These are phyloP conservation scores for Maconellicoccus hirsutus DNA, from an alignment of 1,140 invertebrate genomes.

Conservation along the genomic window DNA sequence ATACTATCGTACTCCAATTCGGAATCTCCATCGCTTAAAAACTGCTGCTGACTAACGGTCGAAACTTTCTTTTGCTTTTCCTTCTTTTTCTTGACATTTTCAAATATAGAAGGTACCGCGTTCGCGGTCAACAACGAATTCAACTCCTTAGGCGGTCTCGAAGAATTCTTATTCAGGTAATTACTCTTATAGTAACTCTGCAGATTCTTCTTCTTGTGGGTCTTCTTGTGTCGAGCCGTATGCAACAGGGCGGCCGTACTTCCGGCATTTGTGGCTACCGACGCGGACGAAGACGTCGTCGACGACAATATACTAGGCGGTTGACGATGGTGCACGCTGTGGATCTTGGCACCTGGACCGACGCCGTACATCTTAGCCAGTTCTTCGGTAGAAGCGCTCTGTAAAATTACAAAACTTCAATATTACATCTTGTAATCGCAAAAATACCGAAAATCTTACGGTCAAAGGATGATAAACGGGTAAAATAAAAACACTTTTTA, in stretches of 20 bases:
- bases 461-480: neutral
- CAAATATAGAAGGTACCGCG: constrained; percentile 1
- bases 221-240: constrained; percentile 7
- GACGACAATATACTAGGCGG: constrained; percentile 27
- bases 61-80: constrained; percentile 11
- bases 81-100: constrained; percentile 15
- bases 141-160: neutral
- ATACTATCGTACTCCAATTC: neutral
- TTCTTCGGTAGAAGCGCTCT: constrained; percentile 24
- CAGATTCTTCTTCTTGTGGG: constrained; percentile 2
- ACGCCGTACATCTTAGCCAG: constrained; percentile 28
- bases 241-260: constrained; percentile 29
- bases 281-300: constrained; percentile 28
- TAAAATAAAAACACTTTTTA: neutral
- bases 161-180: neutral
- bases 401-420: neutral
- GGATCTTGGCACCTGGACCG: constrained; percentile 27
- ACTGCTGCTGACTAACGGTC: constrained; percentile 11
- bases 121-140: neutral
- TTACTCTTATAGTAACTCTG: constrained; percentile 6
- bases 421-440: neutral
- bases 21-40: constrained; percentile 9
- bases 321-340: constrained; percentile 27
- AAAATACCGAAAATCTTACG: neutral
- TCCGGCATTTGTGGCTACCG: constrained; percentile 29